Percentiles rank a stretch among this genome's conserved stretches.
Evolutionary conservation across 2,797 vertebrate species (phyloP).

Genomic region (Tokudaia muenninki): DNA sequence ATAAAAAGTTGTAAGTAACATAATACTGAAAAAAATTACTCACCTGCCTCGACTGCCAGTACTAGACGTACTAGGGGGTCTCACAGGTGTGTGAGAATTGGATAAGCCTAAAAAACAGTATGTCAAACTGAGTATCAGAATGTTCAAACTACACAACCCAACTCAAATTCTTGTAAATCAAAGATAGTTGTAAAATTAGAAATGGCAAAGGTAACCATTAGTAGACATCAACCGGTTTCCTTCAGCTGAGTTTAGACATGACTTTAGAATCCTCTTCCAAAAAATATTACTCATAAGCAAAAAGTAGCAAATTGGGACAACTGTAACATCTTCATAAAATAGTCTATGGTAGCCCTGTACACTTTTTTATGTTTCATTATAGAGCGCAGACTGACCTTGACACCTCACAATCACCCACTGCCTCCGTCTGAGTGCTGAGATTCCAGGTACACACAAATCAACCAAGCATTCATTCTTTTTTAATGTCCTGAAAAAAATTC

Average conservation of each 20-base stretch:
- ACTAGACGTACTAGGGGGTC: conserved; percentile 98
- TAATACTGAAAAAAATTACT: conserved; percentile 71
- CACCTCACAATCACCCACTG: background rate
- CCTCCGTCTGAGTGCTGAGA: background rate
- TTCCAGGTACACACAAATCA: background rate
- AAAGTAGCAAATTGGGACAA: conserved; percentile 14
- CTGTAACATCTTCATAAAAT: background rate
- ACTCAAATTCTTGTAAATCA: conserved; percentile 45
- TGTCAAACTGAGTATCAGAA: conserved; percentile 52
- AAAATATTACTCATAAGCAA: background rate
- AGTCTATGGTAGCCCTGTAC: background rate
- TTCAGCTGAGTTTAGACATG: background rate
- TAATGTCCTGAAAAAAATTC: conserved; percentile 24
- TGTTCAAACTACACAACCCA: conserved; percentile 4
- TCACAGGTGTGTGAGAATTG: conserved; percentile 96
- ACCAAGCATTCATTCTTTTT: background rate
- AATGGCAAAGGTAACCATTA: background rate
- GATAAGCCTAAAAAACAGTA: conserved; percentile 91
- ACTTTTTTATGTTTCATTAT: background rate
- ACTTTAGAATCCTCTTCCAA: conserved; percentile 10
- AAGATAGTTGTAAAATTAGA: background rate
- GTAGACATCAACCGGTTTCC: background rate
- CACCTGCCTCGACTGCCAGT: conserved; percentile 99
- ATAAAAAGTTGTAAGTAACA: conserved; percentile 49
- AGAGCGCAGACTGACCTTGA: background rate